A percentile compares a stretch with the other conserved stretches of the same genome.
phyloP scores from a whole-genome alignment of 2,113 vertebrate genomes.

The Spilogale gracilis region DNA sequence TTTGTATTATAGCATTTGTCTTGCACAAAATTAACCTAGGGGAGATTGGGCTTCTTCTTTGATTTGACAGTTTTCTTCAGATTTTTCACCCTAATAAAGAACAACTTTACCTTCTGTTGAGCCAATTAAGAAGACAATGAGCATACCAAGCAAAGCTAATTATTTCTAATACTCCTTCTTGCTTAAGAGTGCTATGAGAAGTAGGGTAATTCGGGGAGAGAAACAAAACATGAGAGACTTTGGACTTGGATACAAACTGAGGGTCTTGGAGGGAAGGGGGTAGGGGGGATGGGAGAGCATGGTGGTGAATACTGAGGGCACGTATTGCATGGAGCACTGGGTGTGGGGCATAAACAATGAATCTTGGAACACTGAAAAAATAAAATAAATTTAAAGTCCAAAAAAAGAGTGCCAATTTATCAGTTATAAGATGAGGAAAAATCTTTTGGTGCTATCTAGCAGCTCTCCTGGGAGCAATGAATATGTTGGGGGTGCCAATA shows the following conservation, averaged over 20 bases:
- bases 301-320: no score
- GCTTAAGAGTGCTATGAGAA: not conserved
- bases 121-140: conserved; percentile 47
- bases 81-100: not conserved
- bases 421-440: conserved; percentile 4
- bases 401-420: not conserved
- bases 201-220: no score
- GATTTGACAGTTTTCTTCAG: not conserved
- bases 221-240: no score
- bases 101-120: conserved; percentile 24
- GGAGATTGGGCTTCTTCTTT: not conserved
- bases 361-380: no score
- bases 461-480: conserved; percentile 16
- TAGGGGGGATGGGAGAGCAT: no score
- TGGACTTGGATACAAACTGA: no score
- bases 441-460: not conserved
- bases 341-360: no score
- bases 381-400: no score
- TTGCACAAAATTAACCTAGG: conserved; percentile 4
- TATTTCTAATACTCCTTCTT: conserved; percentile 6
- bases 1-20: not conserved
- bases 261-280: no score
- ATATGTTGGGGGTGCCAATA: not conserved
- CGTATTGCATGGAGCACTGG: no score
- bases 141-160: not conserved